These are phyloP conservation scores for Andrena haemorrhoa DNA, from an alignment of 2,888 invertebrate genomes.

Conservation along the genomic window DNA sequence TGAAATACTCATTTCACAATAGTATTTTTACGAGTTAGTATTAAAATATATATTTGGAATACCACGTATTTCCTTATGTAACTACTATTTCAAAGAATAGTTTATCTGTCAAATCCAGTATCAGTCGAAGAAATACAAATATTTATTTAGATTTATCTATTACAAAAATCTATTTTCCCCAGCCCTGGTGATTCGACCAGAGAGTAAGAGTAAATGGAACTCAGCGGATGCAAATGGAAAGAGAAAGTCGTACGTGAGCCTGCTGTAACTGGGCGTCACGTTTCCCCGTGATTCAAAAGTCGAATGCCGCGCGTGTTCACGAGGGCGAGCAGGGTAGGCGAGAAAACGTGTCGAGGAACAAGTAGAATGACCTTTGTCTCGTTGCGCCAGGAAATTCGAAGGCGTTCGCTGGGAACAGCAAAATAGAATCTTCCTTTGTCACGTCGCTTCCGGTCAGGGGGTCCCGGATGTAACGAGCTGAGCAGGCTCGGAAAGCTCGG, in stretches of 20 bases:
- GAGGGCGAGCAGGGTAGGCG: not conserved
- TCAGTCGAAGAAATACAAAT: not conserved
- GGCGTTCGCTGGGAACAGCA: not conserved
- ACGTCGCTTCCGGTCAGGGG: constrained; percentile 30
- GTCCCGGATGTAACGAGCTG: constrained; percentile 48
- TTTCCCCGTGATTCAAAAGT: constrained; percentile 11
- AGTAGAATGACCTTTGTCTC: constrained; percentile 15
- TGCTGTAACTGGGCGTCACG: not conserved
- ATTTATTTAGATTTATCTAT: too few species aligned
- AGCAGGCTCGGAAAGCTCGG: constrained; percentile 20
- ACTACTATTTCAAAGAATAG: too few species aligned
- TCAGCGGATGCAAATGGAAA: not conserved
- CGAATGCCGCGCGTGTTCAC: not conserved
- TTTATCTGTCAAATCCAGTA: not conserved
- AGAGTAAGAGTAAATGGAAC: not conserved
- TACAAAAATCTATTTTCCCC: too few species aligned
- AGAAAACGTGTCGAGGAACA: not conserved
- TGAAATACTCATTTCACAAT: too few species aligned
- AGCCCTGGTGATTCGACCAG: not conserved
- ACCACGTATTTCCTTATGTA: too few species aligned
- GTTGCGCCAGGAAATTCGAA: constrained; percentile 12
- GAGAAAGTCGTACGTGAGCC: not conserved
- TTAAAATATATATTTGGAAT: too few species aligned
- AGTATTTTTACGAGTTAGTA: too few species aligned
- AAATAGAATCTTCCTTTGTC: constrained; percentile 30